phyloP scores from a whole-genome alignment of 2,797 vertebrate genomes.

The Enteromius anoplus region DNA sequence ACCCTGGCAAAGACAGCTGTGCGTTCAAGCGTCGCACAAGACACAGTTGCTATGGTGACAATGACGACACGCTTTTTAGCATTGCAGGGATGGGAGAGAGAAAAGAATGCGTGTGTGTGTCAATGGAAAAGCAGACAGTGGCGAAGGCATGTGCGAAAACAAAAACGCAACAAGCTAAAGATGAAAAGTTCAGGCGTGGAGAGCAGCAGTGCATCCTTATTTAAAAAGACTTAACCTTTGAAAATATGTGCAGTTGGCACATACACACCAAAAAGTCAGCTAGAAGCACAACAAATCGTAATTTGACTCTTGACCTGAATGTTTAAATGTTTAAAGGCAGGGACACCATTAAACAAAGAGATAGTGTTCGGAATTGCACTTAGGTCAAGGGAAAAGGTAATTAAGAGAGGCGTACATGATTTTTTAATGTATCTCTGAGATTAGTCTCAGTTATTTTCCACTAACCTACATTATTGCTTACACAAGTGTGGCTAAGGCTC shows the following conservation, averaged over 20 bases:
- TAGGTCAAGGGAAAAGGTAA: conserved; percentile 21
- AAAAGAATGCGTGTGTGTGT: conserved; percentile 51
- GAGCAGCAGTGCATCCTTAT: not conserved
- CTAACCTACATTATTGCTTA: not conserved
- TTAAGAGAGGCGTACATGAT: conserved; percentile 14
- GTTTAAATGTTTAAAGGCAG: conserved; percentile 44
- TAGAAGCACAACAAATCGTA: not conserved
- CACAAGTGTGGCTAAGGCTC: not conserved
- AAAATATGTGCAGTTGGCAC: not conserved
- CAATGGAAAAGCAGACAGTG: conserved; percentile 42
- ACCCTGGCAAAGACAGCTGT: conserved; percentile 72
- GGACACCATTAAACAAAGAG: conserved; percentile 14
- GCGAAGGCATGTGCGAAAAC: conserved; percentile 51
- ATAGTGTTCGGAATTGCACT: conserved; percentile 1
- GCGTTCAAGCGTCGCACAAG: conserved; percentile 69
- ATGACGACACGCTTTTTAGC: conserved; percentile 74
- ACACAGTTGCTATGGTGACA: conserved; percentile 79
- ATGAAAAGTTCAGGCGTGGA: conserved; percentile 7
- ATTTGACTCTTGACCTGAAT: conserved; percentile 23
- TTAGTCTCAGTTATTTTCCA: conserved; percentile 7
- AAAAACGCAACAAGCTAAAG: conserved; percentile 50
- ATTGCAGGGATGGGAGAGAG: conserved; percentile 65
- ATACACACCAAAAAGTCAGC: conserved; percentile 1
- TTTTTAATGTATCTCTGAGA: conserved; percentile 20
- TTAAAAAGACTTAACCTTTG: not conserved